Percentiles rank a stretch among this genome's conserved stretches.
Evolutionary conservation across 2,888 invertebrate genomes (phyloP).

Genomic region (Pollenia labialis): DNA sequence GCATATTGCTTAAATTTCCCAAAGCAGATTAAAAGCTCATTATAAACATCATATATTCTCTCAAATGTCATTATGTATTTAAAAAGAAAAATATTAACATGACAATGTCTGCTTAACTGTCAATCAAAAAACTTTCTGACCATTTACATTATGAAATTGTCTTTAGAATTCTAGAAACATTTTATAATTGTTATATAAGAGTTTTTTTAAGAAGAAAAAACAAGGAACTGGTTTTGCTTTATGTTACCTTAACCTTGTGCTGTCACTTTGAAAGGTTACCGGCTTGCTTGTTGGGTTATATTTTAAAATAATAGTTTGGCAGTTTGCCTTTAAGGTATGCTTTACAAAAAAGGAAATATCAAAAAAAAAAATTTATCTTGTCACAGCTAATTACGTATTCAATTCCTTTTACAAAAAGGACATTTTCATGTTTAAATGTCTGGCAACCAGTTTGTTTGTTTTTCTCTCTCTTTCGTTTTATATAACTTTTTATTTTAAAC

Average conservation of each 20-base stretch:
- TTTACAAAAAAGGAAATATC: constrained; percentile 21
- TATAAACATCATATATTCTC: neutral
- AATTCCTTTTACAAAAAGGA: constrained; percentile 61
- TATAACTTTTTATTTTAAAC: neutral
- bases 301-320: constrained; percentile 54
- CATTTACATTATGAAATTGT: constrained; percentile 24
- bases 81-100: constrained; percentile 48
- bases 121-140: constrained; percentile 64
- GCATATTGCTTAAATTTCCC: constrained; percentile 45
- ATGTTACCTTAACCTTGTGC: constrained; percentile 53
- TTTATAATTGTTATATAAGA: constrained; percentile 57
- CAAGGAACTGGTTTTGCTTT: constrained; percentile 48
- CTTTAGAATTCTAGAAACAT: constrained; percentile 8
- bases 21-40: constrained; percentile 50
- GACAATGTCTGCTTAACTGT: constrained; percentile 66
- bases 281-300: constrained; percentile 61
- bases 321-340: constrained; percentile 65
- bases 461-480: constrained; percentile 27
- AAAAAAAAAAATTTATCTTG: constrained; percentile 27
- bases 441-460: constrained; percentile 62
- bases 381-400: constrained; percentile 71
- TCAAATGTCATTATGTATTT: neutral
- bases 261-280: constrained; percentile 39
- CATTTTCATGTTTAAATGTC: constrained; percentile 55
- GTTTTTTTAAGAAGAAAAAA: constrained; percentile 3